These are phyloP conservation scores for Tetropium fuscum DNA, from an alignment of 2,888 invertebrate species.

Conservation along the genomic window DNA sequence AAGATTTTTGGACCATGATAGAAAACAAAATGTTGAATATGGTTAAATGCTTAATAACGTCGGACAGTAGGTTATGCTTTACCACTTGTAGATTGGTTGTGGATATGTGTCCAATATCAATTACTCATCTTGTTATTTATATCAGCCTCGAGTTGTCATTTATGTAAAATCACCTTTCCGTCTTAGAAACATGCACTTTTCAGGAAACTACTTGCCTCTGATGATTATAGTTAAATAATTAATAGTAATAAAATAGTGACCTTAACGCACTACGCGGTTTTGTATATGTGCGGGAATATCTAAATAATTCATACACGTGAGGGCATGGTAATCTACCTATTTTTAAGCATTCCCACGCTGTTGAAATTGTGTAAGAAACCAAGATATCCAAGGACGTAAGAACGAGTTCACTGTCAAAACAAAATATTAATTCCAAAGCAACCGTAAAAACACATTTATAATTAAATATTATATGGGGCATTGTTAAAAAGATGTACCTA, in stretches of 20 bases:
- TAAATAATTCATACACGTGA: not conserved
- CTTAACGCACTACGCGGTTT: not conserved
- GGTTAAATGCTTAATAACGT: no score
- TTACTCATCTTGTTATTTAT: slow-evolving; percentile 6
- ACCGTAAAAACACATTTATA: slow-evolving; percentile 34
- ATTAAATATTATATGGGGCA: no score
- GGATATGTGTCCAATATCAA: no score
- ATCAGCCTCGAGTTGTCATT: not conserved
- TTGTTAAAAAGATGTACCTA: no score
- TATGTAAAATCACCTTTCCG: not conserved
- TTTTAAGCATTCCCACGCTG: slow-evolving; percentile 15
- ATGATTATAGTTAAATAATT: not conserved
- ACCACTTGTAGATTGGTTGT: no score
- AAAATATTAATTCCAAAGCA: slow-evolving; percentile 27
- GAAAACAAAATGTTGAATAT: no score
- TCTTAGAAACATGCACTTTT: not conserved
- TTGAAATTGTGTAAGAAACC: slow-evolving; percentile 16
- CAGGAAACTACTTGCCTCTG: not conserved
- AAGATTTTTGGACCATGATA: no score
- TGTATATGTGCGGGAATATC: not conserved
- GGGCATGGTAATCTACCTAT: slow-evolving; percentile 5
- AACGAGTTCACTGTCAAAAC: slow-evolving; percentile 19
- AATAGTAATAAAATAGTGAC: not conserved
- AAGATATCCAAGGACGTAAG: slow-evolving; percentile 20
- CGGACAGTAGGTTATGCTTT: no score